phyloP scores from a whole-genome alignment of 2,888 invertebrate genomes.

The Periphyllus acericola region DNA sequence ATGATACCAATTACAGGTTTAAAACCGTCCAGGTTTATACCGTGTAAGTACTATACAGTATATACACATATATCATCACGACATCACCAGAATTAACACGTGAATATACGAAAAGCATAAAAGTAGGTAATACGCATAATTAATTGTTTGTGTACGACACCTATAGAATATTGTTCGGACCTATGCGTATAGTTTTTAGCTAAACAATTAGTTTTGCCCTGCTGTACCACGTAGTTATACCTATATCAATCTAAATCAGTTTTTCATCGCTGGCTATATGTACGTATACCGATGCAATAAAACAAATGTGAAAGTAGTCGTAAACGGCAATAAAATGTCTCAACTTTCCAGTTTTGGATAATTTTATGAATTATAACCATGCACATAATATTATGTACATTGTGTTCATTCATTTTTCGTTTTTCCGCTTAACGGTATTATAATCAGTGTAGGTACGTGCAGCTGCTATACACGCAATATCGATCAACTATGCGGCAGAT shows the following conservation, averaged over 20 bases:
- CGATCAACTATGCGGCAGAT: too few species aligned
- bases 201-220: neutral
- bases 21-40: too few species aligned
- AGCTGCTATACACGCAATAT: too few species aligned
- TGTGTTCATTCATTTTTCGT: neutral
- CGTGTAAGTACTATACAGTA: too few species aligned
- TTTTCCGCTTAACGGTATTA: neutral
- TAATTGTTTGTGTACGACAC: neutral
- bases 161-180: too few species aligned
- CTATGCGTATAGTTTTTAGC: neutral
- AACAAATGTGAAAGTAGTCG: slow-evolving; percentile 29
- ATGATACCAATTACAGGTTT: too few species aligned
- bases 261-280: neutral
- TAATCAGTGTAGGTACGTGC: too few species aligned
- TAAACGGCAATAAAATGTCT: slow-evolving; percentile 2
- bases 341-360: slow-evolving; percentile 36
- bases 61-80: too few species aligned
- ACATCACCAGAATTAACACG: too few species aligned
- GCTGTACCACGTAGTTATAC: neutral
- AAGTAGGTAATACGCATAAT: too few species aligned
- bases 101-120: too few species aligned
- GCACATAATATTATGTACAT: neutral
- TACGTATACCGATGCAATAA: neutral
- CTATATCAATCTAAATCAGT: neutral
- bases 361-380: slow-evolving; percentile 13